phyloP scores from a whole-genome alignment of 2,888 invertebrate genomes.

The Stenodera caucasica region DNA sequence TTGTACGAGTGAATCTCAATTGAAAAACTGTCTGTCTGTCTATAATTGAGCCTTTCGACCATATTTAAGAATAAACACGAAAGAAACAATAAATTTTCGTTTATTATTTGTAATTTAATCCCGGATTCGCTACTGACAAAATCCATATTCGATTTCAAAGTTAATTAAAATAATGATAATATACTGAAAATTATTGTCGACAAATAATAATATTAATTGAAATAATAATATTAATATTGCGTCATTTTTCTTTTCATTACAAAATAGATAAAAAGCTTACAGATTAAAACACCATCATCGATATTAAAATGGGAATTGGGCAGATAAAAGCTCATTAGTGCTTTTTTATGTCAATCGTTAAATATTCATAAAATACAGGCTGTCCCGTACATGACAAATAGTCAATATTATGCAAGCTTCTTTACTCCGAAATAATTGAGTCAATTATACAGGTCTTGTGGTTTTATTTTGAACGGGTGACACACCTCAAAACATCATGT shows the following conservation, averaged over 20 bases:
- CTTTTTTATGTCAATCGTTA: neutral
- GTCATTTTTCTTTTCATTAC: neutral
- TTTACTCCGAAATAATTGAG: no score
- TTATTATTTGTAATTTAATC: neutral
- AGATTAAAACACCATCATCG: neutral
- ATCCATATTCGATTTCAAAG: neutral
- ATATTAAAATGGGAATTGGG: neutral
- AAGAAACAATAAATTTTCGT: neutral
- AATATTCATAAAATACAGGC: neutral
- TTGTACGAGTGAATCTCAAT: no score
- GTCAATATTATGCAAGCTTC: no score
- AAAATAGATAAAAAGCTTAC: neutral
- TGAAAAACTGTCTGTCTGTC: neutral
- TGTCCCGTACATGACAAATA: no score
- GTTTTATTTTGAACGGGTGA: no score
- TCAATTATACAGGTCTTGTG: no score
- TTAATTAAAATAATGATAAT: neutral
- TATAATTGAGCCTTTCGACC: neutral
- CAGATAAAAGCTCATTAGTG: neutral
- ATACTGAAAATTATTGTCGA: no score
- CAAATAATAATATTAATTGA: no score
- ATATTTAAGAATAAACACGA: no score
- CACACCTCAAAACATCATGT: no score
- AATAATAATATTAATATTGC: no score
- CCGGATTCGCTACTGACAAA: neutral